These are phyloP conservation scores for Amphiura filiformis DNA, from an alignment of 35 echinoderm and acorn worm species.

Conservation along the genomic window DNA sequence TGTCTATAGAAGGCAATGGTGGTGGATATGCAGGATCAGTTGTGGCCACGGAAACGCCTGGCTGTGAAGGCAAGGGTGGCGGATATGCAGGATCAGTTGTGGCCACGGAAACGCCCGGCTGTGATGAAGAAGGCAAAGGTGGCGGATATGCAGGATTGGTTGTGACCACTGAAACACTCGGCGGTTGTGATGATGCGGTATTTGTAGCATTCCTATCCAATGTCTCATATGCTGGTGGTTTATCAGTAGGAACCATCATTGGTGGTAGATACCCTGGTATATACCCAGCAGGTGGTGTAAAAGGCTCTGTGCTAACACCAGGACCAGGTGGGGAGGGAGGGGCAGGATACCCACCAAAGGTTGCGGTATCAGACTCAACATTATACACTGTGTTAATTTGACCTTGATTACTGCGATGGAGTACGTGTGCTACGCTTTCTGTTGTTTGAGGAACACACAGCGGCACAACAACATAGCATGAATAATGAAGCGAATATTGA, in stretches of 20 bases:
- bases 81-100: no score
- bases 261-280: not conserved
- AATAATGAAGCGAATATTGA: not conserved
- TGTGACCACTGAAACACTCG: no score
- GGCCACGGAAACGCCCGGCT: no score
- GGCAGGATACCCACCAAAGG: not conserved
- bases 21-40: no score
- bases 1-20: no score
- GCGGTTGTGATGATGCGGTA: not conserved
- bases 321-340: not conserved
- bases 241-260: not conserved
- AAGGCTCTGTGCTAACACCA: not conserved
- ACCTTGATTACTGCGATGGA: not conserved
- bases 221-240: not conserved
- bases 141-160: no score
- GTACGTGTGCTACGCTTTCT: not conserved
- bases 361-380: not conserved
- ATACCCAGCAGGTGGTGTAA: not conserved
- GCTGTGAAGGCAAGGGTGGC: no score
- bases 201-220: not conserved
- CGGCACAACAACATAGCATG: not conserved
- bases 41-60: no score
- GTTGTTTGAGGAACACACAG: not conserved
- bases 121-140: no score
- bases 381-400: not conserved